Evolutionary conservation across 2,888 invertebrate genomes (phyloP), one percentile per base, ranked within the genome.

Genomic region (Azorinus chamasolen): DNA sequence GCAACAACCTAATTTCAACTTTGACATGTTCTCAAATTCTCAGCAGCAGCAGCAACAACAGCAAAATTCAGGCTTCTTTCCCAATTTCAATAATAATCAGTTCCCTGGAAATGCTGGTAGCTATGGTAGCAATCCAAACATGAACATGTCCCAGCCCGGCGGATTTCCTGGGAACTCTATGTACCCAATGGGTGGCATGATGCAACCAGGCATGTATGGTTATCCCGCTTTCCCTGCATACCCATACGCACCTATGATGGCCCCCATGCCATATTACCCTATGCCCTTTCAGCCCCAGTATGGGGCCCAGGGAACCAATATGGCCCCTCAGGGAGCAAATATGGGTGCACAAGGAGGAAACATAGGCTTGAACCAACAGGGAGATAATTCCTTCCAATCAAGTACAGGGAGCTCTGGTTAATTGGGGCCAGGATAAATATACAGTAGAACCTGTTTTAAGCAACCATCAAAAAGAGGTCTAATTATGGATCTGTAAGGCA

Each of bases 121-220:
- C 59, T 70, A 66, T 70, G 75, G 77, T 1, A 70, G 27, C 54
- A 77, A 73, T 41, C 76, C 63, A 58, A 65, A 69, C 39, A 62
- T 72, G 57, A 68, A 58, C 27, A 72, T 78, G 78, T 70, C 76
- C 20, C 80, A 80, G 32, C 70, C 55, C 12, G 72, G 57, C 4
- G 73, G 76, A 1, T 80, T 64, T 37, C 73, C 70, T 0, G 66
- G 73, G 14, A 70, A 73, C 32, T 74, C 79, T 39, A 83, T 83
- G 83, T 84, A 84, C 43, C 84, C 85, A 48, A 84, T 85, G 83
- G 75, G 83, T 10, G 79, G 83, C 1, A 72, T 85, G 61, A 83
- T 87, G 85, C 85, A 85, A 72, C 85, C 85, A n/a, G 61, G 74
- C 1, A 82, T 79, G 68, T 85, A 79, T 45, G 78, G 74, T 5